Conservation (phyloP, 30 jellyfish, hydroid and myxozoan genomes). For the Turritopsis dohrnii region DNA sequence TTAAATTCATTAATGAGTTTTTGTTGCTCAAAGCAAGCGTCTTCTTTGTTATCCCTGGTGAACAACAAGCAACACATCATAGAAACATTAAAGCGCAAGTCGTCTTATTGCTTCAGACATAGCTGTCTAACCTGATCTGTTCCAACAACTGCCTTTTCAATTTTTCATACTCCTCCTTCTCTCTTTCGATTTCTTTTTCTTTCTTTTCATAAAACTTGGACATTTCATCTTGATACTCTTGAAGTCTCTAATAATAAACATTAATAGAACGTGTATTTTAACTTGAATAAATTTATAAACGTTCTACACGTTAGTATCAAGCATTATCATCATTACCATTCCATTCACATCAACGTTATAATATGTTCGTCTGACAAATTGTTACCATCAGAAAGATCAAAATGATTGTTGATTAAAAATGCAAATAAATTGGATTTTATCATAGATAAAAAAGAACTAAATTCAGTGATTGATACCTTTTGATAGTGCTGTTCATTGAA, state of each 20-base stretch:
- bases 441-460: background rate
- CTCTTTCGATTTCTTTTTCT: constrained; percentile 35
- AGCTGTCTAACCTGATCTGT: constrained; percentile 25
- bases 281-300: background rate
- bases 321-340: background rate
- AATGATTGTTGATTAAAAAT: too few relatives aligned
- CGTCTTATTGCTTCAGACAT: background rate
- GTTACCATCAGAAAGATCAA: too few relatives aligned
- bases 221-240: constrained; percentile 49
- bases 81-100: background rate
- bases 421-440: background rate
- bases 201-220: constrained; percentile 30
- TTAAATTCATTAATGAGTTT: constrained; percentile 49
- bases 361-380: too few relatives aligned
- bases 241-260: constrained; percentile 26
- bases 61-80: background rate
- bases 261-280: background rate
- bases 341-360: too few relatives aligned
- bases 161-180: constrained; percentile 45
- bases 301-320: background rate
- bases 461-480: background rate
- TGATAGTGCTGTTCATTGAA: constrained; percentile 21
- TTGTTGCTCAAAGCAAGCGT: constrained; percentile 41
- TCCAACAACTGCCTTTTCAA: constrained; percentile 43
- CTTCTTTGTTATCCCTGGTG: constrained; percentile 37